Evolutionary conservation across 2,797 vertebrate genomes (phyloP), one percentile per base, ranked within the genome.

Genomic region (Stomatorhinus walkeri): DNA sequence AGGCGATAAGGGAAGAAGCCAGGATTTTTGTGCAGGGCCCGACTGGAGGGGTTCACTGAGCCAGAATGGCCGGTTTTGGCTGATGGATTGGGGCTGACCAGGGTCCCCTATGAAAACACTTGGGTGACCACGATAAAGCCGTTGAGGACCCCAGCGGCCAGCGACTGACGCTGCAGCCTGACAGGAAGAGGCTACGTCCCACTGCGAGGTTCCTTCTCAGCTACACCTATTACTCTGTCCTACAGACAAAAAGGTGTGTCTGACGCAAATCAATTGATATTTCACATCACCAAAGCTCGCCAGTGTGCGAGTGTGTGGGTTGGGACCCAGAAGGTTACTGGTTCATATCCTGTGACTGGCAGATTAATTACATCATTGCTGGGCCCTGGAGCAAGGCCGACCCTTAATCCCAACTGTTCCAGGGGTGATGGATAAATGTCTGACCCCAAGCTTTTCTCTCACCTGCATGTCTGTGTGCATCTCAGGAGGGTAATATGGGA

Each of bases 1-100:
- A 97, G 96, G 96, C 95, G 95, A 95, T 97, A 95, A 94, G 93
- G 92, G 94, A 94, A 95, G 94, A 97, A 98, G 98, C 95, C 96
- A 95, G 97, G 98, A 97, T 98, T 98, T 98, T 98, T 99, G 97
- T 96, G 98, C 96, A 97, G 96, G 95, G 96, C 95, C 97, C 97
- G 97, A 97, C 95, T 94, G 48, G 40, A 22, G 22, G 5, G 59
- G 7, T 10, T 61, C 59, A 24, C 22, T 24, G 19, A 1, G 24
- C 46, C 48, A 48, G 48, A 85, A 49, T 10, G n/a, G 10, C 14
- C 6, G 2, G 10, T 9, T 14, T 56, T 8, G 12, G 51, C 24
- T 36, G 22, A 48, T 48, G 83, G 48, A 46, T 10, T 51, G 22
- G 22, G 2, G 4, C 6, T 8, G 81, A 40, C 14, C 9, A 14